These are phyloP conservation scores for Drosophila testacea DNA, from an alignment of 2,888 invertebrate genomes.

Conservation along the genomic window DNA sequence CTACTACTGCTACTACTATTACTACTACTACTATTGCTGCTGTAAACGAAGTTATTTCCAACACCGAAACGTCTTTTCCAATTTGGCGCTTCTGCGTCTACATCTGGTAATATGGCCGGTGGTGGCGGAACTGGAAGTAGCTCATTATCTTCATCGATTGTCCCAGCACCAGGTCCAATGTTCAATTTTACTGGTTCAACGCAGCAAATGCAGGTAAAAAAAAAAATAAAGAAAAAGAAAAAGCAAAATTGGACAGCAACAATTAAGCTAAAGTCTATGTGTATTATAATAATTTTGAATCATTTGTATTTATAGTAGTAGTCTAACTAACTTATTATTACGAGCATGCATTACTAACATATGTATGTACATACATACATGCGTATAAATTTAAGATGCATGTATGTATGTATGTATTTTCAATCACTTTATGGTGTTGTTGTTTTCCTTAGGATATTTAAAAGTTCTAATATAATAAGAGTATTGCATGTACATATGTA, in stretches of 20 bases:
- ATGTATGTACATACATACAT: background rate
- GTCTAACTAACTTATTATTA: background rate
- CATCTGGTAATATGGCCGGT: constrained; percentile 22
- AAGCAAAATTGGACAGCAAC: constrained; percentile 4
- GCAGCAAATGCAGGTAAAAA: constrained; percentile 64
- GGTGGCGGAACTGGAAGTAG: constrained; percentile 7
- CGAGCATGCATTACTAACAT: constrained; percentile 5
- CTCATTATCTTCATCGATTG: constrained; percentile 4
- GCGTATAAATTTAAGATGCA: background rate
- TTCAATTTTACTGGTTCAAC: constrained; percentile 56
- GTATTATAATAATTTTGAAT: background rate
- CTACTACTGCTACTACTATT: background rate
- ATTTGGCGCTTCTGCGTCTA: constrained; percentile 45
- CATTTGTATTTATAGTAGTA: constrained; percentile 5
- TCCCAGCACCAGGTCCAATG: constrained; percentile 35
- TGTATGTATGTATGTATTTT: background rate
- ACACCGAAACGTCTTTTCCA: constrained; percentile 55
- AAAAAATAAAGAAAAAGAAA: background rate
- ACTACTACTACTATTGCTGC: constrained; percentile 12
- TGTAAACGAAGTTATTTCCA: constrained; percentile 27
- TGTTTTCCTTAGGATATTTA: constrained; percentile 2
- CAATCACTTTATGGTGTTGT: constrained; percentile 2
- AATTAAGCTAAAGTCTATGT: background rate
- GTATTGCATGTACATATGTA: constrained; percentile 2
- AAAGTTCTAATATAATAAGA: background rate